Base-by-base conservation (phyloP, 2,888 invertebrate species). In the Chymomyza amoena region DNA sequence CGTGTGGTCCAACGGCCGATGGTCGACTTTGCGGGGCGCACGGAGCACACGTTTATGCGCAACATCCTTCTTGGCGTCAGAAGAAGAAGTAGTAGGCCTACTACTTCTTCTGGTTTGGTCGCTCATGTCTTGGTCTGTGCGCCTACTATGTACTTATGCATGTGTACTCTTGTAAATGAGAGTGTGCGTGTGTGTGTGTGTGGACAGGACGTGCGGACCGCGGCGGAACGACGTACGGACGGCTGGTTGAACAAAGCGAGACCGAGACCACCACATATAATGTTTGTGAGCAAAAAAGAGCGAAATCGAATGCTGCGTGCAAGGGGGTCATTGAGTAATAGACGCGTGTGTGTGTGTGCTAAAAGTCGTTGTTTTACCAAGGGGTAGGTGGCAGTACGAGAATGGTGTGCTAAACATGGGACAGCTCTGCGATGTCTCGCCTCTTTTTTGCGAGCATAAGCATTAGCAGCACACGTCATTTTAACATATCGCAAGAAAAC, bases 1-100 rank as follows among this genome's bases (percentile, higher is more conserved):
- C 51, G 63, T n/a, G 51, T 25, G 13, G 20, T 16, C 72, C 74
- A 81, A 77, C 77, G 72, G 69, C 57, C 32, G 65, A 28, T 61
- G 76, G 79, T 63, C 72, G 69, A 57, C 63, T 70, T 72, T 67
- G 75, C 74, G 66, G 66, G 69, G 67, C 72, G 70, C 74, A 25
- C 25, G 25, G 52, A 16, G 52, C 57, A 57, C 20, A 56, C 59
- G 64, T 66, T 70, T 66, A 66, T 64, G 66, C 68, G 64, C 65
- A 73, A 80, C 76, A 81, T 87, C 88, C 88, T 89, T 84, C 80
- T 88, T 78, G 80, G 78, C 85, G 79, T 75, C 75, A 72, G 66
- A 70, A n/a, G n/a, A 51, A 51, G 54, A 16, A 76, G 74, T 68
- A 78, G 69, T 75, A 84, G 84, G 84, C 84, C 84, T 82, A 84